phyloP scores from a whole-genome alignment of 2,797 vertebrate species.

The Peromyscus nudipes region DNA sequence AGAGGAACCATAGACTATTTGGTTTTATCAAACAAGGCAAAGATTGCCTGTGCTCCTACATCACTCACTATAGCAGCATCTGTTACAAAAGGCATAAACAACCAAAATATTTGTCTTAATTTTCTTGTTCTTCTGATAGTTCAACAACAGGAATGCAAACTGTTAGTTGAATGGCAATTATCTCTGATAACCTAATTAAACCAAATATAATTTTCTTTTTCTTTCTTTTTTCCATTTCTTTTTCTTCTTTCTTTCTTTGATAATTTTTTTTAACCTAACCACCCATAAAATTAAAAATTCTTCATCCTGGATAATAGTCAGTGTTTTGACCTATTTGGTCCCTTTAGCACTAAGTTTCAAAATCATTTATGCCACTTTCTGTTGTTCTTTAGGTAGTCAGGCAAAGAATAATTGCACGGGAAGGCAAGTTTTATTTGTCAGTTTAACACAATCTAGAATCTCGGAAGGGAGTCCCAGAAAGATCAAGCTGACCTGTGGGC shows the following conservation, averaged over 20 bases:
- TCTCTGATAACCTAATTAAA: too few species aligned
- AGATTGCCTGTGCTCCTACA: neutral
- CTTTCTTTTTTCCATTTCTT: too few species aligned
- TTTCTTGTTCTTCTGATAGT: too few species aligned
- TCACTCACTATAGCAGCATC: too few species aligned
- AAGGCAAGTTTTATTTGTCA: neutral
- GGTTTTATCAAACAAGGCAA: neutral
- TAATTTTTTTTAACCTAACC: neutral
- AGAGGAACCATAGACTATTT: neutral
- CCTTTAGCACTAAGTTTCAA: neutral
- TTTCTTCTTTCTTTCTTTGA: neutral
- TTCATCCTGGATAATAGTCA: neutral
- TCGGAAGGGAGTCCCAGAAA: too few species aligned
- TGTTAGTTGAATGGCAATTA: too few species aligned
- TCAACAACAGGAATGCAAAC: too few species aligned
- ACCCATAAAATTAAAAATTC: neutral
- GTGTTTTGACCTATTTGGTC: neutral
- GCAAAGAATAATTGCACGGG: neutral
- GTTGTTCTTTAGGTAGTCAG: neutral
- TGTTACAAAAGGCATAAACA: too few species aligned
- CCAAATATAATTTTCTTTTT: too few species aligned
- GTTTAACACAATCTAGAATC: neutral
- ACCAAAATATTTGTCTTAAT: too few species aligned
- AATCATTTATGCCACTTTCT: neutral
- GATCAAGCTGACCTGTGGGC: neutral